phyloP scores from a whole-genome alignment of 2,888 invertebrate genomes.

The Pammene aurita region DNA sequence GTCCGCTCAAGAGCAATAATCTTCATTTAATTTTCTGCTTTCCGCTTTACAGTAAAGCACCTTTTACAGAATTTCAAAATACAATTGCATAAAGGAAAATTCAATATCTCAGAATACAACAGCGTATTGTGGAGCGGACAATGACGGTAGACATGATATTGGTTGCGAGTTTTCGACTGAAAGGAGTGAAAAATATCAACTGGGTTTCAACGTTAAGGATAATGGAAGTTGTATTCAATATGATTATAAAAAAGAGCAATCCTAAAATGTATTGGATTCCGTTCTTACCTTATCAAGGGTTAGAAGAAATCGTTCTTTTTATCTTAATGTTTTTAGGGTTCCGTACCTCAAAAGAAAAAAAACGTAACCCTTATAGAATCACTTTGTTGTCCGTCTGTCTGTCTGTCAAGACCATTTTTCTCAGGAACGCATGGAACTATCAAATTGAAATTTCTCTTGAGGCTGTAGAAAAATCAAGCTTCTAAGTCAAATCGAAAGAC shows the following conservation, averaged over 20 bases:
- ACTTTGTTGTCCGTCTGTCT: too few species aligned
- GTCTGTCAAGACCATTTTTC: too few species aligned
- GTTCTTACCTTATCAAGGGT: not conserved
- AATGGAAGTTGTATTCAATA: conserved; percentile 35
- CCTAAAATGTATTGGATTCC: not conserved
- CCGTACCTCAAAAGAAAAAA: too few species aligned
- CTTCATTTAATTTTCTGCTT: conserved; percentile 13
- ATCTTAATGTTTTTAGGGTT: too few species aligned
- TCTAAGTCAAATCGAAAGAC: too few species aligned
- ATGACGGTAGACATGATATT: conserved; percentile 45
- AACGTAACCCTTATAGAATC: too few species aligned
- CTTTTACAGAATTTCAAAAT: conserved; percentile 28
- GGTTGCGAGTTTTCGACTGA: conserved; percentile 32
- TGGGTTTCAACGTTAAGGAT: conserved; percentile 30
- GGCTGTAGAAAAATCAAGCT: too few species aligned
- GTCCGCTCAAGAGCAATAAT: not conserved
- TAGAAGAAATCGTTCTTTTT: too few species aligned
- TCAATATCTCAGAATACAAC: conserved; percentile 42
- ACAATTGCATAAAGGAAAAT: conserved; percentile 36
- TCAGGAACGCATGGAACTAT: too few species aligned
- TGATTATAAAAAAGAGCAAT: conserved; percentile 34
- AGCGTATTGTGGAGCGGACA: conserved; percentile 42
- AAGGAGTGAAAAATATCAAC: conserved; percentile 41
- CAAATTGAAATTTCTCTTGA: too few species aligned
- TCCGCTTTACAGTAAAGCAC: conserved; percentile 1